These are phyloP conservation scores for Toxotes lorentzi DNA, from an alignment of 2,797 vertebrate genomes.

Conservation along the genomic window DNA sequence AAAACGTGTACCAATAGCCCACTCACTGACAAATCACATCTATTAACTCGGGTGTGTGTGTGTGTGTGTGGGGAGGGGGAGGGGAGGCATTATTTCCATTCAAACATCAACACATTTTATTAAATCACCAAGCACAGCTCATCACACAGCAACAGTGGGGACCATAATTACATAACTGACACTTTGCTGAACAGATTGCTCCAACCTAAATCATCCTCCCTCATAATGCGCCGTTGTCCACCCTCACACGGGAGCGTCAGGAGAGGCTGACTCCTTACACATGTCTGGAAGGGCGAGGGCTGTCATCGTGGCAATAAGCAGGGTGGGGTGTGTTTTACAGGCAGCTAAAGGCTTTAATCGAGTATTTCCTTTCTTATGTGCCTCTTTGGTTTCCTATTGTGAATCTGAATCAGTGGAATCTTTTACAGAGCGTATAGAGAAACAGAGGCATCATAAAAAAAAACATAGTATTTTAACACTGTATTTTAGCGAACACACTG, in stretches of 20 bases:
- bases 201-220: conserved; percentile 54
- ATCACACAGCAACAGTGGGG: conserved; percentile 58
- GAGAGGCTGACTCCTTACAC: conserved; percentile 50
- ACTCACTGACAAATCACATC: conserved; percentile 45
- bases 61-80: no score
- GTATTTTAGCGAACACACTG: neutral
- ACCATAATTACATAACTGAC: conserved; percentile 68
- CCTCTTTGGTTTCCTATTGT: neutral
- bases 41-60: conserved; percentile 46
- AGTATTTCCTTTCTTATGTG: neutral
- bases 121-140: conserved; percentile 61
- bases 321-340: neutral
- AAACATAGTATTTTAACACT: no score
- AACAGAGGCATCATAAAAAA: neutral
- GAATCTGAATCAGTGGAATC: neutral
- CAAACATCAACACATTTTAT: conserved; percentile 58
- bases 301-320: conserved; percentile 37
- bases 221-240: conserved; percentile 44
- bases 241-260: conserved; percentile 42
- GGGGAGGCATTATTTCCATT: conserved; percentile 33
- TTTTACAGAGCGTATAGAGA: conserved; percentile 1
- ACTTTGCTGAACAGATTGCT: conserved; percentile 64
- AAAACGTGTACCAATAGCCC: conserved; percentile 57
- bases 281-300: conserved; percentile 48
- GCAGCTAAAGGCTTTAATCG: neutral